Percentiles rank a stretch among this genome's conserved stretches.
phyloP scores from a whole-genome alignment of 2,888 invertebrate genomes.

The Hirtodrosophila confusa region DNA sequence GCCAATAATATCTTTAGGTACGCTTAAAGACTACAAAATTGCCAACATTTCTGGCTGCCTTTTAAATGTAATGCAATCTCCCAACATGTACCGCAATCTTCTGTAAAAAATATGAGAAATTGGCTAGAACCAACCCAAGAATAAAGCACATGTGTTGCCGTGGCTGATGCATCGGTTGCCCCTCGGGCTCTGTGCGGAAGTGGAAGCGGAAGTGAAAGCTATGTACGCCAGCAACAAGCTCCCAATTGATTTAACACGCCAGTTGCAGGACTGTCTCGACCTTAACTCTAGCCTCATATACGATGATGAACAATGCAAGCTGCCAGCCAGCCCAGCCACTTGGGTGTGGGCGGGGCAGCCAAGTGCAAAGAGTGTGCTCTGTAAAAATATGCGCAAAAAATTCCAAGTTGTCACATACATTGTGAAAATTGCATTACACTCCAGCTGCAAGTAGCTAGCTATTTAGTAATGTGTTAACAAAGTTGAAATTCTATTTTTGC shows the following conservation, averaged over 20 bases:
- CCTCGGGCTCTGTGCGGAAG: conserved; percentile 35
- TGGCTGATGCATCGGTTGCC: conserved; percentile 43
- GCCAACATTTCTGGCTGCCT: conserved; percentile 3
- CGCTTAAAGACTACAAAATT: conserved; percentile 14
- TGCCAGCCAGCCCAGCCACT: conserved; percentile 19
- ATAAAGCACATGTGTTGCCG: conserved; percentile 60
- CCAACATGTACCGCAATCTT: background rate
- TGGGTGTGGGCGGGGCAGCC: conserved; percentile 20
- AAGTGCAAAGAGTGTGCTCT: conserved; percentile 61
- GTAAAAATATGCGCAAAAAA: conserved; percentile 62
- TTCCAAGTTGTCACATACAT: conserved; percentile 47
- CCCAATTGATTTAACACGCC: conserved; percentile 79
- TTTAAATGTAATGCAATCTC: conserved; percentile 6
- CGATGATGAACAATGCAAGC: conserved; percentile 54
- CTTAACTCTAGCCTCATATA: conserved; percentile 11
- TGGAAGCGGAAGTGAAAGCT: conserved; percentile 69
- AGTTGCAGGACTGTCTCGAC: conserved; percentile 35
- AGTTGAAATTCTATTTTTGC: conserved; percentile 6
- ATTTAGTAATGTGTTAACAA: conserved; percentile 6
- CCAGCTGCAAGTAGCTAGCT: conserved; percentile 4
- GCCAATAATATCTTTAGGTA: conserved; percentile 22
- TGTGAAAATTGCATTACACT: conserved; percentile 42
- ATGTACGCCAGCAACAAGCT: conserved; percentile 73
- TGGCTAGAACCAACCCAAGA: conserved; percentile 35
- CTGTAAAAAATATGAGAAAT: conserved; percentile 57